Evolutionary conservation across 2,797 vertebrate genomes (phyloP).

Genomic region (Crenichthys baileyi): DNA sequence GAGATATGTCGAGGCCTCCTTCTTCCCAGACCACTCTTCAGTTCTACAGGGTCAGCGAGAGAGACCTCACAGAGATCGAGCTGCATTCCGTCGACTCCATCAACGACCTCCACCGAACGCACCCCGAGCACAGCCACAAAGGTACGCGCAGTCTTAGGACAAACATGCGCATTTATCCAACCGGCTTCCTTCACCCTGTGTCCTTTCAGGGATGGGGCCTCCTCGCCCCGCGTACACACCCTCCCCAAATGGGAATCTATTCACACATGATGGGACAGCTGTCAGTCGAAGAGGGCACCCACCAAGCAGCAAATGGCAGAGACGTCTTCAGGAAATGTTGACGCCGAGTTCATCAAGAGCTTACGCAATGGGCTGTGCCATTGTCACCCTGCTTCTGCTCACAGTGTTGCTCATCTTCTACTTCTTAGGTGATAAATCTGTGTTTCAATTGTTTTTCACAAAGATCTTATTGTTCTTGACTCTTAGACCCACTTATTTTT

Average conservation of each 20-base stretch:
- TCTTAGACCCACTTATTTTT: background rate
- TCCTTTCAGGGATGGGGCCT: constrained; percentile 65
- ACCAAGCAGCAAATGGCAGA: constrained; percentile 54
- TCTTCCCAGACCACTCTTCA: constrained; percentile 67
- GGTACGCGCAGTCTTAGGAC: constrained; percentile 30
- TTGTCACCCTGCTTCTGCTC: constrained; percentile 81
- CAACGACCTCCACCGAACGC: constrained; percentile 88
- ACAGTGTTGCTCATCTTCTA: constrained; percentile 83
- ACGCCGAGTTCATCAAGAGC: constrained; percentile 66
- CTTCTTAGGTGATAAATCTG: constrained; percentile 66
- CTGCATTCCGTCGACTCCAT: constrained; percentile 92
- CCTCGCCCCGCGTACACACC: constrained; percentile 72
- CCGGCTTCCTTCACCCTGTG: background rate
- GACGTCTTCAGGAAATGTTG: constrained; percentile 75
- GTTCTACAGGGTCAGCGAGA: constrained; percentile 77
- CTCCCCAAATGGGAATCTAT: constrained; percentile 74
- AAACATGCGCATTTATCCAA: background rate
- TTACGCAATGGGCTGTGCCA: constrained; percentile 77
- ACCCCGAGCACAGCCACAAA: constrained; percentile 67
- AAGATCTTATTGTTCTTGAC: background rate
- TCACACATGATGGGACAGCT: constrained; percentile 39
- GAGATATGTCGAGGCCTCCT: constrained; percentile 69
- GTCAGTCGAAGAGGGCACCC: constrained; percentile 50
- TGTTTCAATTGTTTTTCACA: background rate
- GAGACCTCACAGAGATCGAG: constrained; percentile 86